Percentiles rank a stretch among this genome's conserved stretches.
Conservation (phyloP, 2,888 invertebrate species). For the Tubiluchus corallicola region DNA sequence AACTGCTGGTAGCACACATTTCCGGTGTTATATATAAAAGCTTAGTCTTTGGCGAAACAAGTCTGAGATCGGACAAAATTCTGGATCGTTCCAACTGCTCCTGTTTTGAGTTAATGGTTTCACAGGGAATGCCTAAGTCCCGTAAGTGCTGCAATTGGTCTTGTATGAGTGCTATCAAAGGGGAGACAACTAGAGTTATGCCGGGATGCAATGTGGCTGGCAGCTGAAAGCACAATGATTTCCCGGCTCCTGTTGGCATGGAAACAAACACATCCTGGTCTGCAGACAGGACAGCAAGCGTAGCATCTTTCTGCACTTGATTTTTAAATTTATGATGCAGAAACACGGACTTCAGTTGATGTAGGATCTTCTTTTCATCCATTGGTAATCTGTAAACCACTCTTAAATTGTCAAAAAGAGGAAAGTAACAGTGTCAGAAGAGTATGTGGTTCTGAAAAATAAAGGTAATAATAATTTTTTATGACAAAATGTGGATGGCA, state of each 20-base stretch:
- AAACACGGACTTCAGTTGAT: too few relatives aligned
- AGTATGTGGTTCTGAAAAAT: too few relatives aligned
- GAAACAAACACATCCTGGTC: conserved; percentile 77
- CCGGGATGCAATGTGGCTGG: conserved; percentile 65
- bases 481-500: too few relatives aligned
- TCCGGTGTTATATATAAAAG: conserved; percentile 93
- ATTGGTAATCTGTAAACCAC: too few relatives aligned
- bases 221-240: conserved; percentile 89
- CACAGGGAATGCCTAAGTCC: conserved; percentile 55
- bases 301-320: too few relatives aligned
- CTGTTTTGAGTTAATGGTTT: conserved; percentile 84
- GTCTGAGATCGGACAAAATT: conserved; percentile 55
- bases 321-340: too few relatives aligned
- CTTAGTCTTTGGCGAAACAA: conserved; percentile 48
- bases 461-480: too few relatives aligned
- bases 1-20: conserved; percentile 55
- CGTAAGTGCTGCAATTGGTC: conserved; percentile 80
- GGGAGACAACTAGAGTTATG: conserved; percentile 83
- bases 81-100: conserved; percentile 49
- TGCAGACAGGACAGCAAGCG: conserved; percentile 21
- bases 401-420: too few relatives aligned
- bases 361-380: too few relatives aligned
- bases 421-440: too few relatives aligned
- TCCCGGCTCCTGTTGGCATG: conserved; percentile 93
- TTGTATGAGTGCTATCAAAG: conserved; percentile 76